phyloP scores from a whole-genome alignment of 2,888 invertebrate species.

The Blastobasis lacticolella region DNA sequence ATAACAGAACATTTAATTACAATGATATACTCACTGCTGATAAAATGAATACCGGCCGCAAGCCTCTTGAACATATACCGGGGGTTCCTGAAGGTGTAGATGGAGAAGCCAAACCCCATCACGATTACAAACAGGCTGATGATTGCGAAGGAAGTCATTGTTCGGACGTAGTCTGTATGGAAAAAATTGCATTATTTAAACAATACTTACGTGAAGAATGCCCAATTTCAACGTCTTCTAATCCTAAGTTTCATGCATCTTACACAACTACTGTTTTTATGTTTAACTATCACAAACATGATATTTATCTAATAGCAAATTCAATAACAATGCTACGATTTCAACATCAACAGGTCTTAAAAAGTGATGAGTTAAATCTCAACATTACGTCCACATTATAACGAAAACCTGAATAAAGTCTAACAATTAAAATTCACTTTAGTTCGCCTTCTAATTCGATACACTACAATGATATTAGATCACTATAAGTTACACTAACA shows the following conservation, averaged over 20 bases:
- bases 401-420: too few relatives aligned
- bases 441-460: too few relatives aligned
- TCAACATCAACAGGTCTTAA: too few relatives aligned
- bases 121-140: constrained; percentile 87
- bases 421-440: too few relatives aligned
- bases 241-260: neutral
- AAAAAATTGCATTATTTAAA: too few relatives aligned
- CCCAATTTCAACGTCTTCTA: neutral
- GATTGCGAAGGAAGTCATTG: constrained; percentile 88
- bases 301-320: too few relatives aligned
- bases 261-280: neutral
- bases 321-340: too few relatives aligned
- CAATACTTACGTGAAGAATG: neutral
- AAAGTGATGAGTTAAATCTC: too few relatives aligned
- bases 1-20: neutral
- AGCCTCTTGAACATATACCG: constrained; percentile 92
- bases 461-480: too few relatives aligned
- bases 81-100: constrained; percentile 88
- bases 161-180: constrained; percentile 83
- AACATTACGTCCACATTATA: too few relatives aligned
- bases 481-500: too few relatives aligned
- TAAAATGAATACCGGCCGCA: constrained; percentile 88
- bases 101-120: constrained; percentile 86
- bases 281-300: too few relatives aligned
- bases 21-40: constrained; percentile 77